Evolutionary conservation across 2,888 invertebrate species (phyloP).

Genomic region (Bembecia ichneumoniformis): DNA sequence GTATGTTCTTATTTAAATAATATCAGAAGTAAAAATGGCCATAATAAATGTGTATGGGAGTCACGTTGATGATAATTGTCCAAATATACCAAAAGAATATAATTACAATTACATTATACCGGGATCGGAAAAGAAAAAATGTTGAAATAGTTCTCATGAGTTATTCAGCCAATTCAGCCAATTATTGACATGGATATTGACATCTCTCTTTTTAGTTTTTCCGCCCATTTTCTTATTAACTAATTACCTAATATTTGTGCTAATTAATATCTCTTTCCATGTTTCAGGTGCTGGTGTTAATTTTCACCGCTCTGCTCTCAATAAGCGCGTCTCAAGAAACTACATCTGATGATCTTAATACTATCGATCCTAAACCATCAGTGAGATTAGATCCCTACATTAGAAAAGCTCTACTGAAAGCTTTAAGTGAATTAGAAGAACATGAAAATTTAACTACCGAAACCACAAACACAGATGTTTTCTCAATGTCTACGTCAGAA

Average conservation of each 20-base stretch:
- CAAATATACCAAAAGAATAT: too few relatives aligned
- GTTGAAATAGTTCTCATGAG: too few relatives aligned
- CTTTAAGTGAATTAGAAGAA: slow-evolving; percentile 81
- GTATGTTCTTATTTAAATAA: too few relatives aligned
- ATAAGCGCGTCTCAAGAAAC: slow-evolving; percentile 38
- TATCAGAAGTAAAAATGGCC: too few relatives aligned
- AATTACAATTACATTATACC: too few relatives aligned
- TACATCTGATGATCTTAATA: slow-evolving; percentile 52
- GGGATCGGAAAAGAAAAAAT: too few relatives aligned
- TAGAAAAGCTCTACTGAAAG: slow-evolving; percentile 81
- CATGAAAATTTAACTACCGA: slow-evolving; percentile 62
- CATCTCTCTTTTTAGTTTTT: too few relatives aligned
- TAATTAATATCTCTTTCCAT: not conserved
- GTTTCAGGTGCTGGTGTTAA: slow-evolving; percentile 46
- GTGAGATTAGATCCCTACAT: slow-evolving; percentile 81
- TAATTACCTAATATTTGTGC: not conserved
- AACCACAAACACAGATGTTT: slow-evolving; percentile 37
- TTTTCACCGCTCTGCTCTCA: slow-evolving; percentile 33
- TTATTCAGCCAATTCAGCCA: too few relatives aligned
- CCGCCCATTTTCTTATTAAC: too few relatives aligned
- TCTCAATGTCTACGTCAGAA: slow-evolving; percentile 44
- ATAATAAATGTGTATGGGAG: too few relatives aligned
- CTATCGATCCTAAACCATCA: slow-evolving; percentile 62
- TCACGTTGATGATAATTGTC: too few relatives aligned
- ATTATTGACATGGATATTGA: too few relatives aligned